Evolutionary conservation across 2,113 vertebrate species (phyloP).

Genomic region (Picathartes gymnocephalus): DNA sequence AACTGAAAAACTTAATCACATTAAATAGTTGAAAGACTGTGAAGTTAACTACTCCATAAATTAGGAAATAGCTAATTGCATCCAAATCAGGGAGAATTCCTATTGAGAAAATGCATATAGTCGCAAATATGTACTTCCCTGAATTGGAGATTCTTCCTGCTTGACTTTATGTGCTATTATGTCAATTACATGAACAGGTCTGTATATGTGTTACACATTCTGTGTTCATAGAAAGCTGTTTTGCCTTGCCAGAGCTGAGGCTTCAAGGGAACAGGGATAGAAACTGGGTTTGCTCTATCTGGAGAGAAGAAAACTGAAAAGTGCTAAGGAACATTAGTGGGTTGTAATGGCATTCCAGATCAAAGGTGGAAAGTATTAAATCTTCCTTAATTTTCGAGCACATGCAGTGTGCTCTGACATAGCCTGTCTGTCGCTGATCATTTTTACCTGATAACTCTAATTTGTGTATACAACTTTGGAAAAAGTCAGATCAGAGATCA

Average conservation of each 20-base stretch:
- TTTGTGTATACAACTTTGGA: not conserved
- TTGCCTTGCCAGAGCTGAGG: not conserved
- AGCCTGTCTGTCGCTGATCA: not conserved
- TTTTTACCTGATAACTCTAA: not conserved
- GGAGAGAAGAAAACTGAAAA: not conserved
- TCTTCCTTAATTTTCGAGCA: not conserved
- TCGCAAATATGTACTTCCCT: not conserved
- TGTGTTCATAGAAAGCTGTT: not conserved
- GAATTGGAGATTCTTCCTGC: not conserved
- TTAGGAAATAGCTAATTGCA: not conserved
- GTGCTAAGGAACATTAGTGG: not conserved
- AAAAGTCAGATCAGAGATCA: not conserved
- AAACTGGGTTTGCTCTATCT: not conserved
- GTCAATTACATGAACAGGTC: not conserved
- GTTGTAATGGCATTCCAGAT: not conserved
- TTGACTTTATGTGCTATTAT: not conserved
- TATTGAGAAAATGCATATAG: not conserved
- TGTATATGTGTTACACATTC: not conserved
- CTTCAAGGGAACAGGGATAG: not conserved
- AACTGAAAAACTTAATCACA: not conserved
- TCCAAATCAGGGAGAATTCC: not conserved
- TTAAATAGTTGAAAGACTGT: not conserved
- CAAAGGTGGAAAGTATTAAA: not conserved
- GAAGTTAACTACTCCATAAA: not conserved
- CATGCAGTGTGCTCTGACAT: not conserved